These are phyloP conservation scores for Agrotis clavis DNA, from an alignment of 2,888 invertebrate species.

Conservation along the genomic window DNA sequence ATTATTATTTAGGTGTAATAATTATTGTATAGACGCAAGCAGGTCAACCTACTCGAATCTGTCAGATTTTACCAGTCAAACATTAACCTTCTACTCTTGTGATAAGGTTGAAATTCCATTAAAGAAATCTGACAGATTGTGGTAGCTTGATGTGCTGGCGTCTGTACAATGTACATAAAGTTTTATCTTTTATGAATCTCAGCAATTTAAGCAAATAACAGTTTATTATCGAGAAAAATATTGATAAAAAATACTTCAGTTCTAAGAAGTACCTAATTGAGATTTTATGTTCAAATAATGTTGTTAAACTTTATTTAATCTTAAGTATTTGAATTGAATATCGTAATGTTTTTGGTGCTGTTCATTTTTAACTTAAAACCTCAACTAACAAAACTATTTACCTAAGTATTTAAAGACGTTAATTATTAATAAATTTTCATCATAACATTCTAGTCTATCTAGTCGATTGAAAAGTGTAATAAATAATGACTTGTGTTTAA, in stretches of 20 bases:
- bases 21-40: no score
- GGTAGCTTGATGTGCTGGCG: no score
- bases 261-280: not conserved
- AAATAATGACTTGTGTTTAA: constrained; percentile 47
- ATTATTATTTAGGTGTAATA: constrained; percentile 14
- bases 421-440: constrained; percentile 21
- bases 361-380: not conserved
- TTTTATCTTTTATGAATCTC: constrained; percentile 36
- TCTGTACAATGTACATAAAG: no score
- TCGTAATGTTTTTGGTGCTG: not conserved
- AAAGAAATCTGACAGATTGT: no score
- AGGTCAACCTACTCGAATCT: no score
- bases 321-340: constrained; percentile 10
- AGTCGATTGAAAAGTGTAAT: constrained; percentile 53
- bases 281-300: constrained; percentile 5
- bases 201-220: not conserved
- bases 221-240: not conserved
- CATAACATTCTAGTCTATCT: constrained; percentile 61
- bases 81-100: no score
- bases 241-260: no score
- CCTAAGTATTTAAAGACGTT: constrained; percentile 33
- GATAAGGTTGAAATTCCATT: no score
- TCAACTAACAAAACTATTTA: constrained; percentile 25
- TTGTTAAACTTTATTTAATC: constrained; percentile 21
- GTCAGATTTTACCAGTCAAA: no score